Base-by-base conservation (phyloP, 2,113 vertebrate species). In the Hassar affinis region DNA sequence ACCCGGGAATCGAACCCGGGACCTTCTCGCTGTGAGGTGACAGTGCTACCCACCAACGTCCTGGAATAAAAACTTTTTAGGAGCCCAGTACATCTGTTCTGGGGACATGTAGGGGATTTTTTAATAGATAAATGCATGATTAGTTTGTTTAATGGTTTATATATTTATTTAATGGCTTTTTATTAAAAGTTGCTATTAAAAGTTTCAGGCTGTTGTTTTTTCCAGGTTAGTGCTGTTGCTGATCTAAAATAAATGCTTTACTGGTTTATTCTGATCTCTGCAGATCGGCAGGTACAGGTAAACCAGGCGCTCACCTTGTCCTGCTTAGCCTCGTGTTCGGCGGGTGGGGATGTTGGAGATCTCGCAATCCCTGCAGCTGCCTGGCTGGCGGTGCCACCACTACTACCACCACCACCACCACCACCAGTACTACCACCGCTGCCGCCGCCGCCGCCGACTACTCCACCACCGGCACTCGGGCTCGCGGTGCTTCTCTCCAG, bases 401-500 rank as follows among this genome's bases (percentile, higher is more conserved):
- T 14, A 7, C 2, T 2, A n/a, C 69, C 27, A 33, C 47, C 71
- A 52, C 14, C 47, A 18, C 14, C 69, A 7, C 15, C 22, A 71
- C 33, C 9, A 35, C 62, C 17, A 35, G 14, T 71, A 92, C 87
- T 88, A 27, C 86, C 87, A 25, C 59, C 61, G 1, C 42, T 22
- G 3, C 57, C 45, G 22, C 76, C 18, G 1, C 64, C 54, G 20
- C 88, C 89, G 18, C 86, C 88, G 20, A 45, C 78, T 6, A n/a
- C n/a, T n/a, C n/a, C n/a, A n/a, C 45, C 61, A 18, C 45, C 62
- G 3, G 42, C 42, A 80, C 92, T 91, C 68, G 94, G 92, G 33
- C 92, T 93, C 0, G 94, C 91, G 86, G 85, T 89, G 89, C 91
- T 94, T 88, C 95, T 95, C 52, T 96, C 95, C 22, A 91, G 86